These are phyloP conservation scores for Dryococelus australis DNA, from an alignment of 2,888 invertebrate genomes.

Conservation along the genomic window DNA sequence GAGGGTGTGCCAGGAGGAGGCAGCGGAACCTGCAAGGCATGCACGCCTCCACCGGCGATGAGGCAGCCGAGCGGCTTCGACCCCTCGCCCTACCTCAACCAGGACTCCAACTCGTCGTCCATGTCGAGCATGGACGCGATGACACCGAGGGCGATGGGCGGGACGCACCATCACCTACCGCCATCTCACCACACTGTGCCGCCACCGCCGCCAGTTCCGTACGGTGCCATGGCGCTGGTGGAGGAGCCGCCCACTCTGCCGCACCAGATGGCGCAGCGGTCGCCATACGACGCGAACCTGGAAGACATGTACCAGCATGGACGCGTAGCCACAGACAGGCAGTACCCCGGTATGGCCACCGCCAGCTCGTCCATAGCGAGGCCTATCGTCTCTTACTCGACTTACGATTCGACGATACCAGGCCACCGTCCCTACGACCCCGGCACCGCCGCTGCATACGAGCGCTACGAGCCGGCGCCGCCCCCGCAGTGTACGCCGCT, in stretches of 20 bases:
- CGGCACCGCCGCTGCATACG: conserved; percentile 67
- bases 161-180: conserved; percentile 52
- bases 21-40: conserved; percentile 57
- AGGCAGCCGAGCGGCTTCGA: conserved; percentile 62
- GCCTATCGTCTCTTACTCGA: conserved; percentile 45
- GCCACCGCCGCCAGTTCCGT: conserved; percentile 56
- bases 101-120: conserved; percentile 75
- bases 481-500: conserved; percentile 50
- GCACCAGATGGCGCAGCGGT: conserved; percentile 71
- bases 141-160: conserved; percentile 60
- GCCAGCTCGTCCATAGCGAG: conserved; percentile 40
- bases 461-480: conserved; percentile 66
- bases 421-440: conserved; percentile 67
- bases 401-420: conserved; percentile 40
- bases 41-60: conserved; percentile 58
- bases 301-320: conserved; percentile 45
- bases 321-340: conserved; percentile 34
- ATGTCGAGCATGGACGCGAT: conserved; percentile 72
- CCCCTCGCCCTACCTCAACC: conserved; percentile 64
- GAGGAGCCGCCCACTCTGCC: conserved; percentile 56
- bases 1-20: conserved; percentile 61
- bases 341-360: conserved; percentile 39
- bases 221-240: conserved; percentile 41
- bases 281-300: conserved; percentile 66
- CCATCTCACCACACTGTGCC: conserved; percentile 59